phyloP scores from a whole-genome alignment of 2,888 invertebrate genomes.

The Lasioglossum vierecki region DNA sequence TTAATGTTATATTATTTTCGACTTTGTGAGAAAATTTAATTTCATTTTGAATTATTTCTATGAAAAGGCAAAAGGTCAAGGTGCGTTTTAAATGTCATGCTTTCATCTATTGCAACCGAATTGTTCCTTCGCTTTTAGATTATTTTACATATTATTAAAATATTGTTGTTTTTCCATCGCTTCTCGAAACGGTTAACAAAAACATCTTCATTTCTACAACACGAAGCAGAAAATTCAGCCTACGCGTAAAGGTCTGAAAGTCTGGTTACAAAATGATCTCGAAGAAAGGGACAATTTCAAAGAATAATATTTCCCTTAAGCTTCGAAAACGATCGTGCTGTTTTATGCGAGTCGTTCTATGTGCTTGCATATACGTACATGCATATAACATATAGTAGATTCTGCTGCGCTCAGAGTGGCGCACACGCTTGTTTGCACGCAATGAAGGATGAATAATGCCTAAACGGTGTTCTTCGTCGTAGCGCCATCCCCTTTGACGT shows the following conservation, averaged over 20 bases:
- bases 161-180: background rate
- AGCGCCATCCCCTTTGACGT: slow-evolving; percentile 15
- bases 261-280: background rate
- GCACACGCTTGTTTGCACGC: slow-evolving; percentile 75
- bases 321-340: background rate
- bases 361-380: too few species aligned
- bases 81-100: too few species aligned
- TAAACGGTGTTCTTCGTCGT: slow-evolving; percentile 40
- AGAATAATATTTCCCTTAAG: background rate
- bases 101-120: background rate
- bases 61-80: too few species aligned
- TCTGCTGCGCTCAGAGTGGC: slow-evolving; percentile 53
- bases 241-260: background rate
- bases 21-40: background rate
- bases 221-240: background rate
- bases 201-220: background rate
- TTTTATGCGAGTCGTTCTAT: background rate
- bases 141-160: too few species aligned
- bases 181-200: background rate
- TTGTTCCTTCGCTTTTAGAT: background rate
- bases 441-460: slow-evolving; percentile 77
- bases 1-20: too few species aligned
- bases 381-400: background rate
- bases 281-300: background rate
- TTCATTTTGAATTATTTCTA: too few species aligned